Evolutionary conservation across 1,140 invertebrate species (phyloP).

Genomic region (Luehdorfia chinensis): DNA sequence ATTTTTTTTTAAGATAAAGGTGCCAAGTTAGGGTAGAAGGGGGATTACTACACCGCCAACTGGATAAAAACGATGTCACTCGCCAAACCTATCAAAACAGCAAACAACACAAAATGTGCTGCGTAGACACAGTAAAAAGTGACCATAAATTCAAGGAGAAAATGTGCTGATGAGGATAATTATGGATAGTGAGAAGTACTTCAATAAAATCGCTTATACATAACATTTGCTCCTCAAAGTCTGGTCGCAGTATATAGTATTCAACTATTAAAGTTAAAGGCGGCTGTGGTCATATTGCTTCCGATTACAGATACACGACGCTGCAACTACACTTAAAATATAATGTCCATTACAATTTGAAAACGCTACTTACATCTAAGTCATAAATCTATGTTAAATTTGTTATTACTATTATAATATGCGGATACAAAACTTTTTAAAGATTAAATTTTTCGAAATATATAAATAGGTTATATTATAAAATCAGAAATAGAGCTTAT

Average conservation of each 20-base stretch:
- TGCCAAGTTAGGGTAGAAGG: too few relatives aligned
- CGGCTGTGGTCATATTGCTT: conserved; percentile 65
- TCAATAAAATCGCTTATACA: too few relatives aligned
- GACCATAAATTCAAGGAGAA: conserved; percentile 3
- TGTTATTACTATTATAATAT: conserved; percentile 70
- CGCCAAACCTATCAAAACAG: too few relatives aligned
- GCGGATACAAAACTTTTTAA: conserved; percentile 54
- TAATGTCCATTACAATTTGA: conserved; percentile 76
- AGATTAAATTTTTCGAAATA: conserved; percentile 51
- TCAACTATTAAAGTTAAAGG: conserved; percentile 39
- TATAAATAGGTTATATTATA: conserved; percentile 45
- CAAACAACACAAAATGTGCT: conserved; percentile 51
- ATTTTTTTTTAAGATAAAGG: too few relatives aligned
- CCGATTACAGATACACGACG: conserved; percentile 37
- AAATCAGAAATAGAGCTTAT: conserved; percentile 32
- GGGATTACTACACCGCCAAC: too few relatives aligned
- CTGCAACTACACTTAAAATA: conserved; percentile 49
- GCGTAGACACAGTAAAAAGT: conserved; percentile 37
- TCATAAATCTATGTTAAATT: conserved; percentile 71
- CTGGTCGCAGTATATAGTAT: conserved; percentile 3
- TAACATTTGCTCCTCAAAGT: neutral
- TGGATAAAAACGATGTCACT: too few relatives aligned
- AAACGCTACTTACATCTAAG: conserved; percentile 77
- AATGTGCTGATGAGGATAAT: conserved; percentile 1
- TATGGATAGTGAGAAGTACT: too few relatives aligned